Evolutionary conservation across 2,797 vertebrate genomes (phyloP), one percentile per base, ranked within the genome.

Genomic region (Yasuhikotakia modesta): DNA sequence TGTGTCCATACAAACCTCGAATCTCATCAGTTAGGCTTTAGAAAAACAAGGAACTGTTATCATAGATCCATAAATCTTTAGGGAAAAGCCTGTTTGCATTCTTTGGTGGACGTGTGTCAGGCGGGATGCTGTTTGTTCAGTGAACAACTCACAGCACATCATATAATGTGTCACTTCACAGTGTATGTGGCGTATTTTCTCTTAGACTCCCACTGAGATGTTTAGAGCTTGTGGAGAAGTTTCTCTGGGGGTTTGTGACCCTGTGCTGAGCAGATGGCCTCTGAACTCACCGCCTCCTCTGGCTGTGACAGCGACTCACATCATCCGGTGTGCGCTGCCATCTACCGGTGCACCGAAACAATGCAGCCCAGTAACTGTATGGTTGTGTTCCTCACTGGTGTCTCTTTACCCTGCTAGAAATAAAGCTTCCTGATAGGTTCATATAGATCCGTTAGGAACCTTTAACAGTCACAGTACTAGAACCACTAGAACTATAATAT

Each of bases 121-220:
- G 27, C 60, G 24, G 2, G n/a, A 50, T 39, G 74, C 65, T 76
- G 74, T 61, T 70, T 0, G 11, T 14, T 7, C 75, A 61, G 65
- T 45, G 30, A 48, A 39, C 68, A 76, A 55, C 53, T 76, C 24
- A 68, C 39, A 76, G 48, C 52, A 76, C 39, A 69, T 50, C 66
- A 77, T 69, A 77, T 77, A 77, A 76, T 21, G 45, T 77, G 75
- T 69, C 45, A 69, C 27, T 77, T 69, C 55, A 35, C 75, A 14
- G 39, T 77, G 27, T n/a, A 50, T 69, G 69, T 69, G 27, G 50
- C 66, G 69, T 69, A 45, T 70, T 61, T 77, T 60, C 53, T 13
- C 17, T 1, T 43, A 58, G 53, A 48, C 66, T 61, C 75, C 75
- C 43, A 50, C 66, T 1, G 65, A 48, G 65, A 69, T 69, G 65